Percentiles rank a stretch among this genome's conserved stretches.
These are phyloP conservation scores for Mormyrus lacerda DNA, from an alignment of 2,113 vertebrate species.

Conservation along the genomic window DNA sequence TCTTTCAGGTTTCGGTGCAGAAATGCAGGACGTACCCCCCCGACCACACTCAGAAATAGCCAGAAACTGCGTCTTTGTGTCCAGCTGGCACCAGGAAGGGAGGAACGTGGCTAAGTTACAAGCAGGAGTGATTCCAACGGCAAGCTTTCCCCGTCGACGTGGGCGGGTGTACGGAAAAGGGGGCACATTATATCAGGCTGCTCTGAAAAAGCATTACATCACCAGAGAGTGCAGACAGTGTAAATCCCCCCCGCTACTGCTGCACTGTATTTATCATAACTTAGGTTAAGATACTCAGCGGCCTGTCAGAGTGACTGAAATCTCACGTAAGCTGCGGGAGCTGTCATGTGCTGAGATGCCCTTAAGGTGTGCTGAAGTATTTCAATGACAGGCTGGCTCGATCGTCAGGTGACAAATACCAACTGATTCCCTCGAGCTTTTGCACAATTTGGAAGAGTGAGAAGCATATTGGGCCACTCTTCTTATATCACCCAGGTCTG, in stretches of 20 bases:
- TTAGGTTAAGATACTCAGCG: not conserved
- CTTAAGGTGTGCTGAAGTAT: not conserved
- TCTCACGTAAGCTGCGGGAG: not conserved
- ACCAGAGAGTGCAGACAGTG: not conserved
- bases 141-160: conserved; percentile 31
- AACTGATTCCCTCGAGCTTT: not conserved
- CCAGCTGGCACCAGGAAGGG: conserved; percentile 46
- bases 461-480: not conserved
- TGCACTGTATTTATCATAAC: not conserved
- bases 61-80: conserved; percentile 23
- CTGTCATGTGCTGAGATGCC: not conserved
- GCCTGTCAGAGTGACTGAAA: not conserved
- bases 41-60: conserved; percentile 2
- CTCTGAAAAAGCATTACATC: not conserved
- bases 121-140: conserved; percentile 46
- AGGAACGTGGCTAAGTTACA: conserved; percentile 54
- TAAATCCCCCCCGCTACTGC: not conserved
- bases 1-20: conserved; percentile 33
- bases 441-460: not conserved
- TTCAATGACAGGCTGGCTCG: not conserved
- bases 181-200: not conserved
- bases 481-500: not conserved
- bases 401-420: not conserved
- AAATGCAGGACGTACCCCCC: conserved; percentile 35
- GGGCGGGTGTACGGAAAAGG: not conserved